Conservation (phyloP, 2,797 vertebrate genomes). For the Sebastes steindachneri region DNA sequence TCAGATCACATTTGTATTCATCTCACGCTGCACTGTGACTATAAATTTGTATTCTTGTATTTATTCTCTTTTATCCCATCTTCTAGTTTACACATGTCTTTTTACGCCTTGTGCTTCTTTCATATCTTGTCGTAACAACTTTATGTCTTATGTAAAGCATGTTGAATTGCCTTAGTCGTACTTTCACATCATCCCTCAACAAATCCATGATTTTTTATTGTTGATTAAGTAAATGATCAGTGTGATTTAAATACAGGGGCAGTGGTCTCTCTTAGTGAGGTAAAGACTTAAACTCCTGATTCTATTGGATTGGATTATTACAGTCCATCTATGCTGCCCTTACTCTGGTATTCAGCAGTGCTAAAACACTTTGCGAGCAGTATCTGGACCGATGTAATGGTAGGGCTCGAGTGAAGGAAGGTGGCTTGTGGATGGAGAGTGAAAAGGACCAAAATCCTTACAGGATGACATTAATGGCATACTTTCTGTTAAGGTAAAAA, state of each 20-base stretch:
- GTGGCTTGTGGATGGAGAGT: not conserved
- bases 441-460: slow-evolving; percentile 13
- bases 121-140: not conserved
- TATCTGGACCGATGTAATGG: slow-evolving; percentile 7
- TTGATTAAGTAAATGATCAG: not conserved
- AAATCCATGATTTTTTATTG: not conserved
- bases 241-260: not conserved
- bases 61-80: not conserved
- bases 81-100: not conserved
- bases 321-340: not conserved
- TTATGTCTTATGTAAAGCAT: not conserved
- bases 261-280: not conserved
- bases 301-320: not conserved
- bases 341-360: not conserved
- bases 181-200: not conserved
- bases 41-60: not conserved
- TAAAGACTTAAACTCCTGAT: not conserved
- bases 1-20: not conserved
- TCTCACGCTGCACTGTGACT: not conserved
- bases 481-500: slow-evolving; percentile 35
- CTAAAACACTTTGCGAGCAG: slow-evolving; percentile 5
- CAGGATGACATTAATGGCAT: slow-evolving; percentile 38
- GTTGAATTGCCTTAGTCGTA: not conserved
- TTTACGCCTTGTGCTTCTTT: not conserved
- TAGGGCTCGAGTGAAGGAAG: not conserved